Evolutionary conservation across 2,797 vertebrate genomes (phyloP).

Genomic region (Sebastes cheni): DNA sequence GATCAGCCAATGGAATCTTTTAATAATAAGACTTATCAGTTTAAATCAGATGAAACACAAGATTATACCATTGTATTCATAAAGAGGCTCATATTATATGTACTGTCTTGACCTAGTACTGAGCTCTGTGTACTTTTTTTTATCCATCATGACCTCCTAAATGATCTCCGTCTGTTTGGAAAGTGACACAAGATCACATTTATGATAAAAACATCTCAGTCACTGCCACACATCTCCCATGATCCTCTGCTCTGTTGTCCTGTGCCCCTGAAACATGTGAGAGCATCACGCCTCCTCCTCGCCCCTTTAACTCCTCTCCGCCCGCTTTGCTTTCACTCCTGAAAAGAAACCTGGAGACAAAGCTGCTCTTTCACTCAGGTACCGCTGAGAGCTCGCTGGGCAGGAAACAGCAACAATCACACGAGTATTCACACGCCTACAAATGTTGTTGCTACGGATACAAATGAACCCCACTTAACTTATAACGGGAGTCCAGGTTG

Average conservation of each 20-base stretch:
- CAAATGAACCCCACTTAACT: conserved; percentile 26
- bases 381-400: conserved; percentile 12
- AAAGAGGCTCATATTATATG: too few species aligned
- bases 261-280: not conserved
- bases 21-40: not conserved
- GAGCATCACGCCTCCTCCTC: not conserved
- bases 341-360: conserved; percentile 46
- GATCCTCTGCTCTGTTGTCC: not conserved
- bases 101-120: not conserved
- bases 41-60: not conserved
- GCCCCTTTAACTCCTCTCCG: not conserved
- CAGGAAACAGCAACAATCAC: conserved; percentile 66
- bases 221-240: not conserved
- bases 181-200: not conserved
- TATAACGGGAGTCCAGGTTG: not conserved
- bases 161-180: not conserved
- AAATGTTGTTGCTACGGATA: conserved; percentile 5
- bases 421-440: conserved; percentile 23
- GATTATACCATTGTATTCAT: not conserved
- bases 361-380: conserved; percentile 65
- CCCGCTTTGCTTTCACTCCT: not conserved
- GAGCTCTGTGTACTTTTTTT: not conserved
- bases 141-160: not conserved
- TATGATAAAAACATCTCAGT: not conserved
- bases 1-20: not conserved